phyloP scores from a whole-genome alignment of 1,140 invertebrate genomes.

The Magallana angulata region DNA sequence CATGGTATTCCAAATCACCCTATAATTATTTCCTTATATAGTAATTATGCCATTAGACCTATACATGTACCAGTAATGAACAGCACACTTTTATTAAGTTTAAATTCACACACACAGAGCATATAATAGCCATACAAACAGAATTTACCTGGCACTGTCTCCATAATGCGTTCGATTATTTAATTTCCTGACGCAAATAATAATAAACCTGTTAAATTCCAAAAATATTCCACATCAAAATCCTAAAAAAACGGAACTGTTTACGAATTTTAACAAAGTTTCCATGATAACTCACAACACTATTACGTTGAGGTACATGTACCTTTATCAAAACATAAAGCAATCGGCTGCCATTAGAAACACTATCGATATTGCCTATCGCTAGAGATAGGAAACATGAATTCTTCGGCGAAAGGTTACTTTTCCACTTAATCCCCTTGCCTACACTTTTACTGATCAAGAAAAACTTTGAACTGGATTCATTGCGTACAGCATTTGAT shows the following conservation, averaged over 20 bases:
- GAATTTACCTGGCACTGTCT: constrained; percentile 3
- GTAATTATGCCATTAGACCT: no score
- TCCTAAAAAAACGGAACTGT: background rate
- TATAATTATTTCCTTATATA: no score
- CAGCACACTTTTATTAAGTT: no score
- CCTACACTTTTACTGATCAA: background rate
- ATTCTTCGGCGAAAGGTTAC: background rate
- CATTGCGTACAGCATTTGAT: background rate
- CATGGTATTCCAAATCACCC: no score
- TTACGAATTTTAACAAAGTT: background rate
- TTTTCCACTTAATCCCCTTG: background rate
- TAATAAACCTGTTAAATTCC: constrained; percentile 27
- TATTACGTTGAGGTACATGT: background rate
- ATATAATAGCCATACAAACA: background rate
- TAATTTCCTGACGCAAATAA: background rate
- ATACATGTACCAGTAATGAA: no score
- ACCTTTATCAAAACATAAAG: constrained; percentile 15
- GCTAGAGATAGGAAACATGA: constrained; percentile 5
- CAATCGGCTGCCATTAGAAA: constrained; percentile 18
- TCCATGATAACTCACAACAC: background rate
- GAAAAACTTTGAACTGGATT: background rate
- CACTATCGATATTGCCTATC: background rate
- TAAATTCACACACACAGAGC: no score
- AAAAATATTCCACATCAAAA: background rate
- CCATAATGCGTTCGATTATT: background rate